A percentile compares a stretch with the other conserved stretches of the same genome.
Conservation (phyloP, 2,797 vertebrate genomes). For the Esox lucius region DNA sequence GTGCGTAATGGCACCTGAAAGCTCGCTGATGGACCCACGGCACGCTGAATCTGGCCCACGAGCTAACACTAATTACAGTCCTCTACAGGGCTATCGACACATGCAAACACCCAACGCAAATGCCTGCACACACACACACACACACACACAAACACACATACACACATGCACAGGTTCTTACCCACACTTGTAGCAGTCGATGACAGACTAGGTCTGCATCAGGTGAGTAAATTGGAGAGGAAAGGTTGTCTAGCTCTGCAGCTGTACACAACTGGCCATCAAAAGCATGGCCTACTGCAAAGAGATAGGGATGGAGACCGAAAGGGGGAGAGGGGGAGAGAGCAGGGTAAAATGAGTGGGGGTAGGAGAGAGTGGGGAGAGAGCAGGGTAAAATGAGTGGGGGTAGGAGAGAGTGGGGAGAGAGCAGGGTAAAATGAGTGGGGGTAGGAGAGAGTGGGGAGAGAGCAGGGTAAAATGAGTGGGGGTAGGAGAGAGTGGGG, state of each 20-base stretch:
- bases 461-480: no score
- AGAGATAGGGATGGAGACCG: constrained; percentile 2
- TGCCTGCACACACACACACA: background rate
- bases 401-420: background rate
- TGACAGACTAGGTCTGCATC: constrained; percentile 25
- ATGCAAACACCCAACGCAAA: background rate
- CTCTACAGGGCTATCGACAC: constrained; percentile 3
- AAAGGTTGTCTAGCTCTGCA: background rate
- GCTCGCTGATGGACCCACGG: constrained; percentile 40
- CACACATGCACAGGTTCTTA: background rate
- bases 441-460: no score
- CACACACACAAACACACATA: no score
- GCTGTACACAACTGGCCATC: background rate
- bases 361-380: no score
- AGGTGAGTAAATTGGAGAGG: background rate
- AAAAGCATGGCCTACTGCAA: background rate
- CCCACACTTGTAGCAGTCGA: background rate
- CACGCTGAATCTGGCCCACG: constrained; percentile 25
- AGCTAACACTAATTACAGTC: constrained; percentile 46
- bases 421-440: no score
- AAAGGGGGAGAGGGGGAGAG: background rate
- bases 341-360: no score
- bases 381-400: no score
- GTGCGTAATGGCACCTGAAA: constrained; percentile 54
- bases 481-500: background rate